phyloP scores from a whole-genome alignment of 2,888 invertebrate genomes.

The Idaea dimidiata region DNA sequence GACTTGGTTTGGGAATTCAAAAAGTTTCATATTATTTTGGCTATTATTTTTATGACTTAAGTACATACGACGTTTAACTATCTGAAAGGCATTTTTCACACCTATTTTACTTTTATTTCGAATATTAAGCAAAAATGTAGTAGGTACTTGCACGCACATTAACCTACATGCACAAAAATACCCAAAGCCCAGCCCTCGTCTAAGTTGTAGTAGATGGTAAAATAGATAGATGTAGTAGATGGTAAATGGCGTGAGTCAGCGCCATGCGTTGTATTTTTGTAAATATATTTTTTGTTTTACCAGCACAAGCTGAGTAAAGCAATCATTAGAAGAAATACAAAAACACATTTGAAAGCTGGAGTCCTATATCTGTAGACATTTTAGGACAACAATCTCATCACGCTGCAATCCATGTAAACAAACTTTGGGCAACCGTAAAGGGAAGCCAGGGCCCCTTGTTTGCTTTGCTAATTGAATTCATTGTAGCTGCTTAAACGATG shows the following conservation, averaged over 20 bases:
- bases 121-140: neutral
- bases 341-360: constrained; percentile 19
- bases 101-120: no score
- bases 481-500: constrained; percentile 69
- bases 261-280: no score
- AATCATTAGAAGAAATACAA: neutral
- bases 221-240: no score
- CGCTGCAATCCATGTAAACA: constrained; percentile 46
- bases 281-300: neutral
- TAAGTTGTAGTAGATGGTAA: no score
- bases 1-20: constrained; percentile 4
- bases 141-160: neutral
- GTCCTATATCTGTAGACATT: constrained; percentile 35
- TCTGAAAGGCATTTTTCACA: no score
- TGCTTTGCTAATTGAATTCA: constrained; percentile 74
- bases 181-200: no score
- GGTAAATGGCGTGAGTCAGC: no score
- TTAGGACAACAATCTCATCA: constrained; percentile 25
- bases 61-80: no score
- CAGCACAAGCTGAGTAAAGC: no score
- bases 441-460: constrained; percentile 55
- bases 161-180: no score
- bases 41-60: no score
- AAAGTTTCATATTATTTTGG: no score
- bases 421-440: constrained; percentile 43